A percentile compares a stretch with the other conserved stretches of the same genome.
Conservation (phyloP, 2,888 invertebrate genomes). For the Harpagoxenus sublaevis region DNA sequence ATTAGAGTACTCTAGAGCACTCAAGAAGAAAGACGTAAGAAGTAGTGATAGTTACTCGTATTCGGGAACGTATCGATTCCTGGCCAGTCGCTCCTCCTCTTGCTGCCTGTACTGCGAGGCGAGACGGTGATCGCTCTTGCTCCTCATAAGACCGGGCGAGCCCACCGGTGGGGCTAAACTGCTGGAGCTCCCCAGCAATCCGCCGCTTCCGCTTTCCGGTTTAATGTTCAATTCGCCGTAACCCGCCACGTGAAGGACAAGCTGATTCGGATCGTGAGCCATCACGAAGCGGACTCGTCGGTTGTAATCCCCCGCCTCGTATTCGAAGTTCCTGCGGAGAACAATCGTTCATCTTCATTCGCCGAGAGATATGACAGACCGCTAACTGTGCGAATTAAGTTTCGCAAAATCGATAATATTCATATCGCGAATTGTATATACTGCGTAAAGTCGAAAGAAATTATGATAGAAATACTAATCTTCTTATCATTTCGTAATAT, state of each 20-base stretch:
- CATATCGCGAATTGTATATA: background rate
- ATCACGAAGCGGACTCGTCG: conserved; percentile 94
- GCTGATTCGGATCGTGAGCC: conserved; percentile 96
- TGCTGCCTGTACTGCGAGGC: conserved; percentile 96
- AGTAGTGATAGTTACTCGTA: conserved; percentile 83
- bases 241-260: conserved; percentile 95
- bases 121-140: conserved; percentile 96
- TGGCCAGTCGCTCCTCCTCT: conserved; percentile 88
- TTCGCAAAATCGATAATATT: background rate
- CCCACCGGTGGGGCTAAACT: conserved; percentile 88
- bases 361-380: conserved; percentile 1
- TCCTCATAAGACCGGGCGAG: conserved; percentile 94
- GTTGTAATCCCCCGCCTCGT: conserved; percentile 96
- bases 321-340: conserved; percentile 92
- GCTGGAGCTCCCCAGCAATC: conserved; percentile 84
- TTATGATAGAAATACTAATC: background rate
- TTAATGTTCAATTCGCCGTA: conserved; percentile 96
- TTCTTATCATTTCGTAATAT: background rate
- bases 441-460: background rate
- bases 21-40: conserved; percentile 26
- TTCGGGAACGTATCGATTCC: conserved; percentile 85
- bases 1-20: too few species aligned
- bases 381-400: background rate
- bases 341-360: conserved; percentile 35
- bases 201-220: conserved; percentile 86